Conservation (phyloP, 2,113 vertebrate genomes). For the Psittacus erithacus region DNA sequence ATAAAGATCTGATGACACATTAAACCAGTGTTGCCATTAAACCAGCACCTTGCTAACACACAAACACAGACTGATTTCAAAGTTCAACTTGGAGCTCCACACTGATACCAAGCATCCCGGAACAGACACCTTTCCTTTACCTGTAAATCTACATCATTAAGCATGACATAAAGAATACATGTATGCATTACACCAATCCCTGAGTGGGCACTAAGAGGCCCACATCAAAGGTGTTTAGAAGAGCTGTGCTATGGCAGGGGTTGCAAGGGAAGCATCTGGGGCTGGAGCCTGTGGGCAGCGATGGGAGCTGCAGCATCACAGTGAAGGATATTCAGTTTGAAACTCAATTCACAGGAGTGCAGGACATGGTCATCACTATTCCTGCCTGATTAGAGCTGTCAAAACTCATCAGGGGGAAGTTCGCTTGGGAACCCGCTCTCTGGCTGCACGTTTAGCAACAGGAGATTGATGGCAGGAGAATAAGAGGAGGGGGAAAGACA, state of each 20-base stretch:
- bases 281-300: fast-evolving
- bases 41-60: not conserved
- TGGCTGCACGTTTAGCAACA: not conserved
- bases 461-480: not conserved
- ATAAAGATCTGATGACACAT: not conserved
- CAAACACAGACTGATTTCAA: no score
- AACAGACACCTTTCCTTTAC: not conserved
- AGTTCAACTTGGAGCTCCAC: not conserved
- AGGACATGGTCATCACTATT: not conserved
- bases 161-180: not conserved
- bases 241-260: not conserved
- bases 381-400: slow-evolving; percentile 51
- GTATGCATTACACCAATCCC: not conserved
- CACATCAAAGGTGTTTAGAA: not conserved
- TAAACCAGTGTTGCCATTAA: not conserved
- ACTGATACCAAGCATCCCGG: not conserved
- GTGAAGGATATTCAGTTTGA: slow-evolving; percentile 36
- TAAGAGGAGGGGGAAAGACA: not conserved
- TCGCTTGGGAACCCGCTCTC: not conserved
- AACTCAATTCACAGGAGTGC: not conserved
- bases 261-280: not conserved
- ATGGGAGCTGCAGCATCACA: not conserved
- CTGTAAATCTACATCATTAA: not conserved
- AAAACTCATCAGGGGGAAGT: slow-evolving; percentile 24
- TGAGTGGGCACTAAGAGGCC: not conserved